Evolutionary conservation across 2,113 vertebrate species (phyloP), one percentile per base, ranked within the genome.

Genomic region (Martes martes): DNA sequence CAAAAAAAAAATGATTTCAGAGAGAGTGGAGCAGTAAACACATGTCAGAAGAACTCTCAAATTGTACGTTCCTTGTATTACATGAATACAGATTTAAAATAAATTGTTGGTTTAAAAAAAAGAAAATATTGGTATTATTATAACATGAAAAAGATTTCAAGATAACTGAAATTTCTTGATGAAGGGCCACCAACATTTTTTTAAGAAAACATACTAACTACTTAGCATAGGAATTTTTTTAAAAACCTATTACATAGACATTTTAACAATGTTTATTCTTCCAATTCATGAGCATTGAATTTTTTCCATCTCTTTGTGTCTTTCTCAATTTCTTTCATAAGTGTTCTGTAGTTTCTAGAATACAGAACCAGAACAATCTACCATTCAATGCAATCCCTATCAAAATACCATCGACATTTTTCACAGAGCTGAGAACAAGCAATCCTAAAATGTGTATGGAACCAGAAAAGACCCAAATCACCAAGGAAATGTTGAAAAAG

Each of bases 61-160:
- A 95, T 7, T 88, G 16, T 94, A 3, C 45, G 6, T 93, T 50
- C 28, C 4, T 91, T 93, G 36, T 93, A 69, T 61, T 57, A 80
- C 6, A 21, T 47, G 11, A 69, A 88, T 71, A 42, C 28, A 69
- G 5, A 6, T 47, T 90, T 74, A 82, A 94, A 96, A 96, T 96
- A 96, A 98, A 98, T 65, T 87, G 14, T 82, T 76, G 26, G 42
- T 74, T 76, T 18, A 19, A 67, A 67, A 33, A 50, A 67, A 69
- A n/a, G 7, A 69, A 31, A 76, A 76, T 76, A 26, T 47, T 89
- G 19, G 23, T 42, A 65, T 93, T 91, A 23, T 83, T 61, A 42
- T 69, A 94, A 67, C 16, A 33, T 36, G 50, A 92, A 28, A 28
- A n/a, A 95, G 81, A 74, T 76, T 89, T 81, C 89, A 95, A 89